phyloP scores from a whole-genome alignment of 2,797 vertebrate species.

The Propithecus perrieri region DNA sequence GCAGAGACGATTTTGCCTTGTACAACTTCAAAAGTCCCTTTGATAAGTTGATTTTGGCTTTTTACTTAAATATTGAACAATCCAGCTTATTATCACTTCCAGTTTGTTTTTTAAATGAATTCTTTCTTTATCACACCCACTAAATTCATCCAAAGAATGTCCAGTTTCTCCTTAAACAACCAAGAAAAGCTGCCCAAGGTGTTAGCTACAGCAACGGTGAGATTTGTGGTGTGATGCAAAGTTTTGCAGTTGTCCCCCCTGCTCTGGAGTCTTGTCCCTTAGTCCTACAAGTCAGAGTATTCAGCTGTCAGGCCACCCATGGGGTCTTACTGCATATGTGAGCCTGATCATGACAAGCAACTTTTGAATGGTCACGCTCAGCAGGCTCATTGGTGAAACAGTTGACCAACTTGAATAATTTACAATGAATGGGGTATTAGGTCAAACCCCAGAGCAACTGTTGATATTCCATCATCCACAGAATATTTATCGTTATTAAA shows the following conservation, averaged over 20 bases:
- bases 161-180: not conserved
- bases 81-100: conserved; percentile 66
- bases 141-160: conserved; percentile 16
- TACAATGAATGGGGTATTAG: not conserved
- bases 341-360: not conserved
- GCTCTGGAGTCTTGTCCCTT: not conserved
- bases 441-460: not conserved
- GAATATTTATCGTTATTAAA: not conserved
- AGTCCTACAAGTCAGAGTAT: not conserved
- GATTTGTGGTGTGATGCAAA: not conserved
- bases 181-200: not conserved
- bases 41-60: conserved; percentile 59
- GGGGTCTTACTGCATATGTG: not conserved
- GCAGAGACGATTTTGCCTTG: conserved; percentile 12
- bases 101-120: conserved; percentile 43
- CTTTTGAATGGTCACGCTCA: not conserved
- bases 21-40: conserved; percentile 64
- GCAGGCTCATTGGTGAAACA: not conserved
- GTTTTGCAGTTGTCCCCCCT: not conserved
- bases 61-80: conserved; percentile 40
- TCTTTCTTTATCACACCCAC: conserved; percentile 7
- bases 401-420: not conserved
- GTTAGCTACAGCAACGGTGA: not conserved
- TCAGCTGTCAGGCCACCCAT: not conserved
- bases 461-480: not conserved